A percentile compares a stretch with the other conserved stretches of the same genome.
Conservation (phyloP, 2,797 vertebrate genomes). For the Artibeus lituratus region DNA sequence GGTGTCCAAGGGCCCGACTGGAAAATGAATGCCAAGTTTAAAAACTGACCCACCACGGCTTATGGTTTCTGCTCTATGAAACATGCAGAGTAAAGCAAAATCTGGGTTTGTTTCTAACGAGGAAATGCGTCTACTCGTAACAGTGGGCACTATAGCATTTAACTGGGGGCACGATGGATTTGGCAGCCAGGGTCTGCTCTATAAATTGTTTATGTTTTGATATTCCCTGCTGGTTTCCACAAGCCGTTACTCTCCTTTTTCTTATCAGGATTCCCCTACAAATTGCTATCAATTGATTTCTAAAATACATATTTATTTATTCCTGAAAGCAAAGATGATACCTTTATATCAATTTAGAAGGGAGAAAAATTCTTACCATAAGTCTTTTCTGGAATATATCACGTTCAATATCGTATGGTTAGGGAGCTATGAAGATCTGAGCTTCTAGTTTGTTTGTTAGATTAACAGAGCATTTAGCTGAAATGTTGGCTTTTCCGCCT, state of each 20-base stretch:
- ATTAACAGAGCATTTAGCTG: not conserved
- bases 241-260: not conserved
- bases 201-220: not conserved
- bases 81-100: not conserved
- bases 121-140: not conserved
- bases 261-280: not conserved
- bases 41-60: not conserved
- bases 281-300: not conserved
- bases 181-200: not conserved
- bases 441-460: not conserved
- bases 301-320: not conserved
- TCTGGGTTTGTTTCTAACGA: not conserved
- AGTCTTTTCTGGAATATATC: not conserved
- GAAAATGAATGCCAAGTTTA: not conserved
- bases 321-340: not conserved
- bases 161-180: not conserved
- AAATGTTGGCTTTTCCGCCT: not conserved
- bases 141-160: not conserved
- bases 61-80: not conserved
- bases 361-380: not conserved
- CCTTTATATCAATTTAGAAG: not conserved
- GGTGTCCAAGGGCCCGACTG: not conserved
- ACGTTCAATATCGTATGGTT: not conserved
- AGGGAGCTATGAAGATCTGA: not conserved
- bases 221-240: not conserved